These are phyloP conservation scores for Polylopha cassiicola DNA, from an alignment of 2,888 invertebrate species.

Conservation along the genomic window DNA sequence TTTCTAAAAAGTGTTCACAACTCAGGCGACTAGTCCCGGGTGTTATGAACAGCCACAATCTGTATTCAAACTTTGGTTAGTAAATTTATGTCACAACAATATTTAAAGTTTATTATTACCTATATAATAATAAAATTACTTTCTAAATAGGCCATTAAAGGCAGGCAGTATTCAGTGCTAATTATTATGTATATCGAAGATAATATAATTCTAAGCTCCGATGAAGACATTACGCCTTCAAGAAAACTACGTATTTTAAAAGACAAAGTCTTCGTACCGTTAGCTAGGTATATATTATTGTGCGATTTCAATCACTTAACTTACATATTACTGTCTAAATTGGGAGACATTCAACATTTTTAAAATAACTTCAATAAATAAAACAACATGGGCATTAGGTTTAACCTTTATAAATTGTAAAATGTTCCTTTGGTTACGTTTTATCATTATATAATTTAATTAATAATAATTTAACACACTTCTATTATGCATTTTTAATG, in stretches of 20 bases:
- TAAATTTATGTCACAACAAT: slow-evolving; percentile 50
- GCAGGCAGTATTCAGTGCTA: slow-evolving; percentile 49
- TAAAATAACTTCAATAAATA: slow-evolving; percentile 6
- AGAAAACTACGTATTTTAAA: not conserved
- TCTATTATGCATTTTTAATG: slow-evolving; percentile 2
- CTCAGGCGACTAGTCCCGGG: slow-evolving; percentile 60
- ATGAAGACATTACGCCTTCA: slow-evolving; percentile 10
- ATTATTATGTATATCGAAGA: slow-evolving; percentile 22
- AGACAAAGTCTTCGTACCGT: no score
- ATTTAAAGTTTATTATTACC: slow-evolving; percentile 25
- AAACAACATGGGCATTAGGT: slow-evolving; percentile 12
- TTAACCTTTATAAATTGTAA: slow-evolving; percentile 7
- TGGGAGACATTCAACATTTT: slow-evolving; percentile 3
- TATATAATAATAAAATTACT: slow-evolving; percentile 20
- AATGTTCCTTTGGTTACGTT: slow-evolving; percentile 19
- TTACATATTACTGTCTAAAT: no score
- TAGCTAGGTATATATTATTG: slow-evolving; percentile 14
- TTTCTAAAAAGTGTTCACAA: slow-evolving; percentile 46
- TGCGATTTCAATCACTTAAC: slow-evolving; percentile 14
- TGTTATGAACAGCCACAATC: slow-evolving; percentile 58
- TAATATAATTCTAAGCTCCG: slow-evolving; percentile 38
- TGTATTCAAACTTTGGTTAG: slow-evolving; percentile 66
- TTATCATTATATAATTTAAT: not conserved
- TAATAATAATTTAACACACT: not conserved
- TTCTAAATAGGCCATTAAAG: slow-evolving; percentile 58